Base-by-base conservation (phyloP, 2,113 vertebrate genomes). In the Aptenodytes forsteri region DNA sequence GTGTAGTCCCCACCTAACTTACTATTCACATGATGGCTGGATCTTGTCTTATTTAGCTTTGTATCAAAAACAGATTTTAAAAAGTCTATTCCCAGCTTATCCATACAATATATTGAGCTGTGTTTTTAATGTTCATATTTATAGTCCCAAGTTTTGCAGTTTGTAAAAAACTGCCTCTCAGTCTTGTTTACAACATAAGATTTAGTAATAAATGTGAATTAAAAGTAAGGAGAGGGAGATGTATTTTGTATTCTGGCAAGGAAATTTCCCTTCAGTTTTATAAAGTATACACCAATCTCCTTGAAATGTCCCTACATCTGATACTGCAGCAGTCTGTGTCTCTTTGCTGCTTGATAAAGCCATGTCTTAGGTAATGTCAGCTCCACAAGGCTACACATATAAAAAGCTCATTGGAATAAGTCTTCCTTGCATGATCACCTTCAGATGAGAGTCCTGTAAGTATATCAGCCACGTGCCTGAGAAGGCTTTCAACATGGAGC, bases 341-440 rank as follows among this genome's bases (percentile, higher is more conserved):
- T 75, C 59, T 70, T 54, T 89, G 20, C 47, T 46, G 32, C 20
- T 86, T 52, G 70, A 93, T 80, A 97, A 96, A 96, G 81, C 27
- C 49, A 40, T 54, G 32, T 81, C 62, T 88, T 42, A 44, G 47
- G 26, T n/a, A 90, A 83, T 65, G 64, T 95, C 95, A 95, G 50
- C 29, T 85, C 46, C 61, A 79, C 70, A 83, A 90, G 70, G 44
- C 54, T 52, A 46, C 56, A 83, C 32, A n/a, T 38, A 49, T 59
- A 83, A 96, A 90, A 92, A 83, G 14, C 46, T 96, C 79, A 56
- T 86, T 92, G 95, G 22, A 95, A 93, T 87, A 94, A 64, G 25
- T 83, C 78, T 90, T 81, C 58, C 30, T 85, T 78, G 52, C 64
- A 91, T 50, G 80, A 89, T 88, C 90, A 94, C 85, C 54, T 91